These are phyloP conservation scores for Psittacula cyanocephala DNA, from an alignment of 2,113 vertebrate genomes.

Conservation along the genomic window DNA sequence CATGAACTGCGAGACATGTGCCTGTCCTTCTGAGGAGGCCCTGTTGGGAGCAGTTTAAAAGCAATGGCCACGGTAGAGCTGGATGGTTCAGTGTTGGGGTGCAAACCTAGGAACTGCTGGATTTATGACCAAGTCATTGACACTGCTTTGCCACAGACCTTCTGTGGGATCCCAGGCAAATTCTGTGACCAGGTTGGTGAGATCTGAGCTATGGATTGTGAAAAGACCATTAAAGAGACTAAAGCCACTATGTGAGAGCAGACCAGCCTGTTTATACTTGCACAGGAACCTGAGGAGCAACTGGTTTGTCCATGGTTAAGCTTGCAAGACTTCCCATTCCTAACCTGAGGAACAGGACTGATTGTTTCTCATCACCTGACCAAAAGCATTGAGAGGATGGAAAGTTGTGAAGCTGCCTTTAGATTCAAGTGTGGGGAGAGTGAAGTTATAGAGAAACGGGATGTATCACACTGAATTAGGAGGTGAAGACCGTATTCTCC, in stretches of 20 bases:
- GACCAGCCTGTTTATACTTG: conserved; percentile 1
- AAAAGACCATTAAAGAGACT: not conserved
- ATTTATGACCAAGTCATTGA: not conserved
- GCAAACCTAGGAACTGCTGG: not conserved
- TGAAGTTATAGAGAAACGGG: not conserved
- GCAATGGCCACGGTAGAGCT: not conserved
- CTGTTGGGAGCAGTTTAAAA: not conserved
- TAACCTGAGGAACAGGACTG: not conserved
- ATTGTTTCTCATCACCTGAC: not conserved
- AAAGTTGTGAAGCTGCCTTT: not conserved
- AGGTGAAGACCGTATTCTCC: not conserved
- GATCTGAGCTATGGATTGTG: not conserved
- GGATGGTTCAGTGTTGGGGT: not conserved
- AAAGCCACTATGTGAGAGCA: not conserved
- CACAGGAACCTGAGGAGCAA: not conserved
- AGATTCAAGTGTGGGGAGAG: not conserved
- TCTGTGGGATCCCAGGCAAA: not conserved
- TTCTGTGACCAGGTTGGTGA: not conserved
- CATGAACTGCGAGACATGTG: not conserved
- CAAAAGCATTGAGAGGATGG: not conserved
- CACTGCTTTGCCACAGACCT: not conserved
- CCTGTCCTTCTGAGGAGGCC: not conserved
- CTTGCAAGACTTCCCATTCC: not conserved
- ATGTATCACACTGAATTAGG: not conserved
- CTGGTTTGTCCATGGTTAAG: not conserved